Evolutionary conservation across 1,140 invertebrate species (phyloP), one percentile per base, ranked within the genome.

Genomic region (Belonocnema kinseyi): DNA sequence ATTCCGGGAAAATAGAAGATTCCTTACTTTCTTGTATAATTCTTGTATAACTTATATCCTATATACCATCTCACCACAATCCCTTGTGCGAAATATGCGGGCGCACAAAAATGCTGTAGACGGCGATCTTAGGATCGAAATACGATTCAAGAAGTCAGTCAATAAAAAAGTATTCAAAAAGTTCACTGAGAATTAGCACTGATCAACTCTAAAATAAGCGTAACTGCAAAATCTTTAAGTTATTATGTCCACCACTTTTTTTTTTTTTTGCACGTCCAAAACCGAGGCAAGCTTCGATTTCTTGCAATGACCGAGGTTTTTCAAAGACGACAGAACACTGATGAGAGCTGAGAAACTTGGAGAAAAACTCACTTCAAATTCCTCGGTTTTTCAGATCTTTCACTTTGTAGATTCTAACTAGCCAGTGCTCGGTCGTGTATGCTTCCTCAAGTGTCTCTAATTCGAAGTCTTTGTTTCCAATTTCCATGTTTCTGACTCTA

Each of bases 391-490:
- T 94, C 81, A 98, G 92, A 88, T 97, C 95, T 92, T 98, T 98
- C 13, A 98, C 97, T 93, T 97, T 97, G 89, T 98, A 98, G 86
- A 98, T 98, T 82, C 97, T 94, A 53, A 98, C 97, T 50, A 98
- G 93, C 97, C 97, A 98, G 91, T 98, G 97, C 88, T 98, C 97
- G 0, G 97, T 97, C 5, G 97, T 98, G 88, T 98, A 98, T 0
- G 97, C 97, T 92, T 98, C 97, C 91, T 98, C 97, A 6, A 98
- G 89, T 1, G 97, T 96, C 86, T 98, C 96, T 53, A 98, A 90
- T 90, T 98, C 97, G 91, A 98, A 98, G 88, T 98, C 96, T 91
- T 98, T 98, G 90, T 98, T 97, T 73, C 97, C 97, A 83, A 98
- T 98, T 91, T 98, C 97, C 58, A 97, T 97, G 77, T 96, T 96